Evolutionary conservation across 2,888 invertebrate species (phyloP), one percentile per base, ranked within the genome.

Genomic region (Rugalucina vietnamica): DNA sequence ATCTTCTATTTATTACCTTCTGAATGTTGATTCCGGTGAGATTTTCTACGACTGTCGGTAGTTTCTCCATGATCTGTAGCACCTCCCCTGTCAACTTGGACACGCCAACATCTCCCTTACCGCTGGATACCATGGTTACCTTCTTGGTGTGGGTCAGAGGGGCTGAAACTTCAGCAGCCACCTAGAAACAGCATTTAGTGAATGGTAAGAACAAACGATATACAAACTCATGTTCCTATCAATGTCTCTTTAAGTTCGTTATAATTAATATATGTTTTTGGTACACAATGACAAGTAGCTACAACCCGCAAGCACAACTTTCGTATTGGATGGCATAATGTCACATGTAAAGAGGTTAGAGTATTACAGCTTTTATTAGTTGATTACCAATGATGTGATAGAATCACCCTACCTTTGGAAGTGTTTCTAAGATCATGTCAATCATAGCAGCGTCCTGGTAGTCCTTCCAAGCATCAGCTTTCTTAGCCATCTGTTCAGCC

Each of bases 401-500:
- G n/a, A n/a, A n/a, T n/a, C n/a, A n/a, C n/a, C 65, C 74, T 79
- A 99, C 99, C 97, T 98, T 98, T 27, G 99, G 99, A 93, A 99
- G 95, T 54, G 98, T 97, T 80, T 99, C 98, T 84, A 99, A 96
- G 94, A 99, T 97, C 99, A 99, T 99, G 94, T 99, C 99, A 83
- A 95, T 91, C 92, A 94, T 93, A 78, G 95, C 95, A 73, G 95
- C 94, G 82, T 95, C 98, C 90, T 98, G 98, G 95, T 99, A 99
- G 93, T 99, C 98, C 94, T 97, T 97, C 97, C 97, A 99, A 24
- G 99, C 99, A 91, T 98, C 98, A 0, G 99, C 99, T 94, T 99
- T 99, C 95, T 98, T 98, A 0, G 97, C 96, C 98, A 99, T 98
- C 95, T 99, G 99, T 95, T 98, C 98, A 0, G 99, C 98, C 94